Percentiles rank a stretch among this genome's conserved stretches.
Evolutionary conservation across 2,797 vertebrate species (phyloP).

Genomic region (Fundulus diaphanus): DNA sequence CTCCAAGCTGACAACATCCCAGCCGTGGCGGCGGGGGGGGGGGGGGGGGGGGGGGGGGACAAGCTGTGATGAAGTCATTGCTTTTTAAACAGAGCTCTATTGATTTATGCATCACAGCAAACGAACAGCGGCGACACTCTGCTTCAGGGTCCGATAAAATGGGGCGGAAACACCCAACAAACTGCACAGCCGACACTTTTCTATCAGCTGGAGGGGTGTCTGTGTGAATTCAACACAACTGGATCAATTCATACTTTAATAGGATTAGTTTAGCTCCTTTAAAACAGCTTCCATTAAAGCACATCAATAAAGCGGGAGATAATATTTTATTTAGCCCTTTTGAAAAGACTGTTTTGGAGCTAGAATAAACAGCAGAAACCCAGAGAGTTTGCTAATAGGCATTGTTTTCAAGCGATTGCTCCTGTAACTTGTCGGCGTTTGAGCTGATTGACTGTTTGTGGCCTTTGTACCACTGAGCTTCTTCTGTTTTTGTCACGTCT

Average conservation of each 20-base stretch:
- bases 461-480: not conserved
- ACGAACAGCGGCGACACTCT: slow-evolving; percentile 2
- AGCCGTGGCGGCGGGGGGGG: not conserved
- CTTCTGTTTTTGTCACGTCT: not conserved
- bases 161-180: not conserved
- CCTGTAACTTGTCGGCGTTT: not conserved
- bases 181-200: slow-evolving; percentile 4
- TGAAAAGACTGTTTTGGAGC: not conserved
- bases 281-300: not conserved
- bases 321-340: too few relatives aligned
- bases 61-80: slow-evolving; percentile 48
- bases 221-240: not conserved
- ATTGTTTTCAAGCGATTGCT: not conserved
- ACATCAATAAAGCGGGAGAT: not conserved
- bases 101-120: slow-evolving; percentile 43
- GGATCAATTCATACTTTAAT: not conserved
- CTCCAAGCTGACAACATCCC: not conserved
- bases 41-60: not conserved
- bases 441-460: not conserved
- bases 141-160: not conserved
- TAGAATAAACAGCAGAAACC: not conserved
- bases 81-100: slow-evolving; percentile 41
- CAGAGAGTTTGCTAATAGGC: too few relatives aligned
- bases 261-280: not conserved
- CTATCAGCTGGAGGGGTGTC: slow-evolving; percentile 3